These are phyloP conservation scores for Grantiella picta DNA, from an alignment of 2,113 vertebrate genomes.

Conservation along the genomic window DNA sequence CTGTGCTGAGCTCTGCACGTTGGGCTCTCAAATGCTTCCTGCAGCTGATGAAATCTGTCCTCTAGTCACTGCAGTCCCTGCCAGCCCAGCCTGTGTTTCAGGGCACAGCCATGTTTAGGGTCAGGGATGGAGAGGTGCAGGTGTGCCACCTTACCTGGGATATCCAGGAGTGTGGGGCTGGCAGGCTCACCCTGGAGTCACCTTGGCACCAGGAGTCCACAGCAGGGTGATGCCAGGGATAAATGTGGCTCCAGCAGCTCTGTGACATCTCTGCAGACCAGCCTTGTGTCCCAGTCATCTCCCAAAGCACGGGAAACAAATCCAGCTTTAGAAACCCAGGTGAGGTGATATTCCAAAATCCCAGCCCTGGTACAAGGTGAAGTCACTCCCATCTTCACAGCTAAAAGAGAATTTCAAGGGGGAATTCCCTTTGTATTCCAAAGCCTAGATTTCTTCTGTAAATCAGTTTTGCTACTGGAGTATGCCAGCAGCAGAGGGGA, in stretches of 20 bases:
- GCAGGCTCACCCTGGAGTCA: background rate
- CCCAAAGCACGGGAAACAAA: background rate
- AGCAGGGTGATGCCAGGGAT: fast-evolving
- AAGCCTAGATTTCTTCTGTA: background rate
- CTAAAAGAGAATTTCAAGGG: background rate
- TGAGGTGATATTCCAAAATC: background rate
- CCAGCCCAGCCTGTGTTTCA: background rate
- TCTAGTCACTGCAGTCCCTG: background rate
- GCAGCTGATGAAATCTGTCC: background rate
- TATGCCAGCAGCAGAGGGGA: background rate
- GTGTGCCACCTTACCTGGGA: background rate
- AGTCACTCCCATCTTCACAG: background rate
- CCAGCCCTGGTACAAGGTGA: background rate
- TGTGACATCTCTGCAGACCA: background rate
- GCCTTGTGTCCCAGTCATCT: background rate
- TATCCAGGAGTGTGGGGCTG: background rate
- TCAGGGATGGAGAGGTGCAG: background rate
- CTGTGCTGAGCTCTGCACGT: background rate
- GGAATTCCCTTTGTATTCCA: background rate
- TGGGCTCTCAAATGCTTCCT: background rate
- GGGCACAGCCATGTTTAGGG: background rate
- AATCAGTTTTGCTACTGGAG: background rate
- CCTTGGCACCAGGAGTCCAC: fast-evolving
- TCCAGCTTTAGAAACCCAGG: background rate
- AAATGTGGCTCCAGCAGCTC: background rate